phyloP scores from a whole-genome alignment of 1,140 invertebrate species.

The Homalodisca vitripennis region DNA sequence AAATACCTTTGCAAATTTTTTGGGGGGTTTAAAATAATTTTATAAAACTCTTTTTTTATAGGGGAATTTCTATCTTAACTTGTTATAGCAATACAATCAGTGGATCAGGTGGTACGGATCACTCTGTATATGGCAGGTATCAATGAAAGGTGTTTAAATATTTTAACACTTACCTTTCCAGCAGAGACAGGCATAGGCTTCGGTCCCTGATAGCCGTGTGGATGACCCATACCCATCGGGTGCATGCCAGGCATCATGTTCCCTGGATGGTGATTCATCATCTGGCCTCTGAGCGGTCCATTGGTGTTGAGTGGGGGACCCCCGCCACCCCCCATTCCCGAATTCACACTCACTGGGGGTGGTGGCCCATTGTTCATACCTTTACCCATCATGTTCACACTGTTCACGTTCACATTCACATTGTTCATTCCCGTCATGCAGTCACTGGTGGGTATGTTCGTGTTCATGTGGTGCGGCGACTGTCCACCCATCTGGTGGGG shows the following conservation, averaged over 20 bases:
- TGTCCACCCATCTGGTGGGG: slow-evolving; percentile 62
- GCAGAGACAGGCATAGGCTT: slow-evolving; percentile 86
- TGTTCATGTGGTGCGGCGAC: slow-evolving; percentile 52
- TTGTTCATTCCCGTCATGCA: slow-evolving; percentile 58
- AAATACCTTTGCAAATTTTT: no score
- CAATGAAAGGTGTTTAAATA: slow-evolving; percentile 23
- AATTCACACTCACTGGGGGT: slow-evolving; percentile 51
- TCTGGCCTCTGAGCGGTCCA: slow-evolving; percentile 42
- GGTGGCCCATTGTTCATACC: slow-evolving; percentile 44
- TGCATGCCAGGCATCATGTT: slow-evolving; percentile 28
- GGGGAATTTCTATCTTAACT: no score
- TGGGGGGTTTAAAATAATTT: no score
- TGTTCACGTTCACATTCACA: slow-evolving; percentile 39
- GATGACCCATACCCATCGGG: slow-evolving; percentile 50
- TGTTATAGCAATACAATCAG: no score
- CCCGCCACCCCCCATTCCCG: slow-evolving; percentile 49
- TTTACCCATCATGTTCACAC: slow-evolving; percentile 21
- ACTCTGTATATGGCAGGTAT: neutral
- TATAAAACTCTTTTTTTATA: no score
- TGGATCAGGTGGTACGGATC: neutral
- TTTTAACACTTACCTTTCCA: slow-evolving; percentile 65
- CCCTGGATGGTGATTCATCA: slow-evolving; percentile 39
- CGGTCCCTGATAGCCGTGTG: slow-evolving; percentile 46
- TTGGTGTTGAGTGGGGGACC: slow-evolving; percentile 43
- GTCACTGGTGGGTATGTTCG: slow-evolving; percentile 55